Percentiles rank a stretch among this genome's conserved stretches.
Evolutionary conservation across 2,113 vertebrate species (phyloP).

Genomic region (Hippocampus barbouri): DNA sequence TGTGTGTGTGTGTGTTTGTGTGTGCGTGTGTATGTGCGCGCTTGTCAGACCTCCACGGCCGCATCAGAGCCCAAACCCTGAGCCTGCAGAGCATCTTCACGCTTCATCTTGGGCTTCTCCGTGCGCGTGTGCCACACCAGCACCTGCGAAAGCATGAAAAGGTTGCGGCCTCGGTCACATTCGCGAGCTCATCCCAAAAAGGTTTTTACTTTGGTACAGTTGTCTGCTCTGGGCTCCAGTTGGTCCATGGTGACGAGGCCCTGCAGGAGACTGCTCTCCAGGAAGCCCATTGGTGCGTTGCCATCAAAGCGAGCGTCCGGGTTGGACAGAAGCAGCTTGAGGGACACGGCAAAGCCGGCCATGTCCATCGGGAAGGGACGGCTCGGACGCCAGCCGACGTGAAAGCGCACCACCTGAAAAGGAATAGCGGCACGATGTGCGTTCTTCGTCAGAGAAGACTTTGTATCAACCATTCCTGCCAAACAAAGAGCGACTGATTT

Average conservation of each 20-base stretch:
- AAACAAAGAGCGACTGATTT: too few relatives aligned
- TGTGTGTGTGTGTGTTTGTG: neutral
- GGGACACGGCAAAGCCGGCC: constrained; percentile 85
- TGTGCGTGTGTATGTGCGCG: neutral
- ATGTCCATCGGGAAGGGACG: constrained; percentile 89
- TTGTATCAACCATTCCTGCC: too few relatives aligned
- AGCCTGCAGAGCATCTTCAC: constrained; percentile 82
- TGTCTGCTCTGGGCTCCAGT: constrained; percentile 84
- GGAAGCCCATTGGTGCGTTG: constrained; percentile 80
- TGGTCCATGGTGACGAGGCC: constrained; percentile 81
- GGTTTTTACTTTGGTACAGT: constrained; percentile 79
- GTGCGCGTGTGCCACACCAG: constrained; percentile 91
- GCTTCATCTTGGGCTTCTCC: constrained; percentile 91
- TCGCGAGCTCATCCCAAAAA: neutral
- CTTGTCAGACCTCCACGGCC: constrained; percentile 77
- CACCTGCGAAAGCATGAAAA: constrained; percentile 64
- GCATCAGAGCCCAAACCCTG: constrained; percentile 85
- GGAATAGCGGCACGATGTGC: neutral
- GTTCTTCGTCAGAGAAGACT: too few relatives aligned
- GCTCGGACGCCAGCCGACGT: constrained; percentile 85
- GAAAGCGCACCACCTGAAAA: constrained; percentile 77
- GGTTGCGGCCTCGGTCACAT: too few relatives aligned
- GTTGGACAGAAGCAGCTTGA: constrained; percentile 77
- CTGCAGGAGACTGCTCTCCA: constrained; percentile 86
- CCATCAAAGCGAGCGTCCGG: constrained; percentile 78